Evolutionary conservation across 2,797 vertebrate species (phyloP).

Genomic region (Moxostoma hubbsi): DNA sequence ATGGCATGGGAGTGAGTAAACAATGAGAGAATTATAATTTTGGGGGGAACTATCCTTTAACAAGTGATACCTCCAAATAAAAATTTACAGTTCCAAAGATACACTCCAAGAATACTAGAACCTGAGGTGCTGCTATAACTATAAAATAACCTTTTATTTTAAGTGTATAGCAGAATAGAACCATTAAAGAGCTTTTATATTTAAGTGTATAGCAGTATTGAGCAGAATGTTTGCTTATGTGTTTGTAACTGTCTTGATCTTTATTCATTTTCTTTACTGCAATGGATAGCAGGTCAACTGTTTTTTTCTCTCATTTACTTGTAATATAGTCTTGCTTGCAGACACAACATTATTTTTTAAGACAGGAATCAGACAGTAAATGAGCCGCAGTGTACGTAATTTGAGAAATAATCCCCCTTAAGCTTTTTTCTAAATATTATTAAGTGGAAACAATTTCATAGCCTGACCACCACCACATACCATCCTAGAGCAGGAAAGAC

Average conservation of each 20-base stretch:
- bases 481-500: constrained; percentile 63
- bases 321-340: constrained; percentile 76
- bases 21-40: too few relatives aligned
- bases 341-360: constrained; percentile 74
- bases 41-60: too few relatives aligned
- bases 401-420: constrained; percentile 73
- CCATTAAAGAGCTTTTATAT: too few relatives aligned
- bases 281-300: constrained; percentile 51
- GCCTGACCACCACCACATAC: constrained; percentile 66
- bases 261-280: constrained; percentile 3
- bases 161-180: too few relatives aligned
- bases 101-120: too few relatives aligned
- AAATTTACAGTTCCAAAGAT: too few relatives aligned
- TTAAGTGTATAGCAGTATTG: not conserved
- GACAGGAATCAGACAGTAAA: constrained; percentile 74
- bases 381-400: constrained; percentile 76
- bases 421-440: constrained; percentile 64
- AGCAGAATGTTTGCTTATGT: not conserved
- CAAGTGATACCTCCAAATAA: too few relatives aligned
- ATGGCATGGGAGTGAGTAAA: too few relatives aligned
- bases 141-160: too few relatives aligned
- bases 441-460: constrained; percentile 75
- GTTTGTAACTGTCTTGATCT: not conserved
- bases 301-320: constrained; percentile 76
- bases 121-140: too few relatives aligned